Evolutionary conservation across 2,888 invertebrate species (phyloP).

Genomic region (Rhamnusium bicolor): DNA sequence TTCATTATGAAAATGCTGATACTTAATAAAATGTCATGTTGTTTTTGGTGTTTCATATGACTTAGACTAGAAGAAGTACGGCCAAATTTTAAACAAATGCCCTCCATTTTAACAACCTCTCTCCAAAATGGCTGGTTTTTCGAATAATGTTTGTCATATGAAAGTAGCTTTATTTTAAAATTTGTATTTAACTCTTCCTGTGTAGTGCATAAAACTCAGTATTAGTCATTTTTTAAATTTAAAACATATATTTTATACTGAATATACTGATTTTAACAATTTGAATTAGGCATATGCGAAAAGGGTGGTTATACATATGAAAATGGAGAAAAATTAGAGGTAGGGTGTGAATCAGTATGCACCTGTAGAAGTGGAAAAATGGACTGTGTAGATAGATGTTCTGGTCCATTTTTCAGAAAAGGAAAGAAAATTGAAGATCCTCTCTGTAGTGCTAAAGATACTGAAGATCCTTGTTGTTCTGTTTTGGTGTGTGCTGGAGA

Average conservation of each 20-base stretch:
- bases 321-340: constrained; percentile 80
- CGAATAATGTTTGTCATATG: too few species aligned
- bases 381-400: constrained; percentile 82
- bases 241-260: background rate
- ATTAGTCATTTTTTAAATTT: too few species aligned
- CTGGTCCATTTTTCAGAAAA: constrained; percentile 79
- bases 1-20: too few species aligned
- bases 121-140: too few species aligned
- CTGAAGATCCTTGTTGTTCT: constrained; percentile 82
- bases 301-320: constrained; percentile 72
- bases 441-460: constrained; percentile 80
- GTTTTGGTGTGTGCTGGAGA: constrained; percentile 81
- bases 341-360: constrained; percentile 85
- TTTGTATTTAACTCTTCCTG: too few species aligned
- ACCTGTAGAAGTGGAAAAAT: constrained; percentile 81
- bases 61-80: too few species aligned
- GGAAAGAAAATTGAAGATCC: constrained; percentile 81
- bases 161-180: too few species aligned
- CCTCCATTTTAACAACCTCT: too few species aligned
- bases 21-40: too few species aligned
- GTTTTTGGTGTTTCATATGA: too few species aligned
- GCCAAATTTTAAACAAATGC: too few species aligned
- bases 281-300: constrained; percentile 65
- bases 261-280: constrained; percentile 23
- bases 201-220: too few species aligned